Conservation (phyloP, 2,888 invertebrate species). For the Deladenus siricidicola region DNA sequence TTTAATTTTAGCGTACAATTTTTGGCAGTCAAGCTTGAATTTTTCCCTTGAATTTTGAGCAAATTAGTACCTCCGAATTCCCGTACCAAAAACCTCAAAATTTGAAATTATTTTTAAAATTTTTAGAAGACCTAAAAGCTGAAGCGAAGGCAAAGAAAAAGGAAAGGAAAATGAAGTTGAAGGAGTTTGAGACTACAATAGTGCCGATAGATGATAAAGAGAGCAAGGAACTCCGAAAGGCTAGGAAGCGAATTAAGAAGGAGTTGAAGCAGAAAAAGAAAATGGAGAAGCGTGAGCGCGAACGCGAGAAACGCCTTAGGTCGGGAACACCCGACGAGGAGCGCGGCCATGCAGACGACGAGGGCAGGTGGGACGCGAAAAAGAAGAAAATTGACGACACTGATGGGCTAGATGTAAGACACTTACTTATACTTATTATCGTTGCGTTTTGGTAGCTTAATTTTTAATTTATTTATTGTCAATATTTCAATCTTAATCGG, state of each 20-base stretch:
- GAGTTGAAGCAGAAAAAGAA: slow-evolving; percentile 40
- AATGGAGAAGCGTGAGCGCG: slow-evolving; percentile 34
- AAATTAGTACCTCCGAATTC: too few relatives aligned
- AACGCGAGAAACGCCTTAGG: slow-evolving; percentile 11
- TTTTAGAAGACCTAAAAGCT: slow-evolving; percentile 3
- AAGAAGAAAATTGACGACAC: slow-evolving; percentile 23
- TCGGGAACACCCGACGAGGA: slow-evolving; percentile 30
- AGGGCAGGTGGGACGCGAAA: slow-evolving; percentile 29
- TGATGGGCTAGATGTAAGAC: slow-evolving; percentile 24
- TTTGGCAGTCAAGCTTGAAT: neutral
- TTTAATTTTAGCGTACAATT: neutral
- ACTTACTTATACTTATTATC: slow-evolving; percentile 19
- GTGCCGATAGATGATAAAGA: slow-evolving; percentile 22
- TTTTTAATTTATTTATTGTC: too few relatives aligned
- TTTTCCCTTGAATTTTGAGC: too few relatives aligned
- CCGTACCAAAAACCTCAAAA: neutral
- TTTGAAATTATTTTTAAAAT: neutral
- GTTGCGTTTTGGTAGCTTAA: too few relatives aligned
- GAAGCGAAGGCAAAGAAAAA: slow-evolving; percentile 15
- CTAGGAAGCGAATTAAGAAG: slow-evolving; percentile 35
- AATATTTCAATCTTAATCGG: too few relatives aligned
- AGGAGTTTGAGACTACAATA: slow-evolving; percentile 9
- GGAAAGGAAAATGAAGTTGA: slow-evolving; percentile 16
- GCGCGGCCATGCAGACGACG: slow-evolving; percentile 32
- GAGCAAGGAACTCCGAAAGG: slow-evolving; percentile 27